Percentiles rank a stretch among this genome's conserved stretches.
phyloP scores from a whole-genome alignment of 2,888 invertebrate genomes.

The Listrodromus nycthemerus region DNA sequence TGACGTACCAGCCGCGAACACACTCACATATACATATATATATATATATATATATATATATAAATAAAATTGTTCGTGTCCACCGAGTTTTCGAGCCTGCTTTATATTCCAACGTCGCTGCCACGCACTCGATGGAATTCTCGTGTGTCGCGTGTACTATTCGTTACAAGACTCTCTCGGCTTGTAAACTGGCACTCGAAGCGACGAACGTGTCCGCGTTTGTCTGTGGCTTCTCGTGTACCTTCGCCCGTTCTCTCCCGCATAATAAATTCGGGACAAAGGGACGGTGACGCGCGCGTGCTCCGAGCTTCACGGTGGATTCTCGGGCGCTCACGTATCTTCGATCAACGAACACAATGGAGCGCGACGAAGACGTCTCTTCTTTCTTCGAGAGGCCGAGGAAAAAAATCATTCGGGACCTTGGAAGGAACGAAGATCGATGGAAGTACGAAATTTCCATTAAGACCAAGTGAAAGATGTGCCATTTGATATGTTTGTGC shows the following conservation, averaged over 20 bases:
- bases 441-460: neutral
- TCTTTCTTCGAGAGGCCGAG: neutral
- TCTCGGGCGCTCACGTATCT: constrained; percentile 22
- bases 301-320: neutral
- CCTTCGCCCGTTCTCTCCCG: constrained; percentile 29
- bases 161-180: constrained; percentile 31
- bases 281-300: constrained; percentile 1
- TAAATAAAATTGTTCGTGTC: neutral
- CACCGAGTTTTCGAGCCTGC: constrained; percentile 14
- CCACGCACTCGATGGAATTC: constrained; percentile 28
- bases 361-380: neutral
- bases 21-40: neutral
- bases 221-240: constrained; percentile 2
- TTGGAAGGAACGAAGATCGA: constrained; percentile 1
- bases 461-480: no score
- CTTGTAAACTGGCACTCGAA: constrained; percentile 6
- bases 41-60: neutral
- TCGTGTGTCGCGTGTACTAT: constrained; percentile 15
- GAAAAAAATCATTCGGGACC: neutral
- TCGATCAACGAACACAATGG: constrained; percentile 22
- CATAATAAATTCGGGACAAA: constrained; percentile 59
- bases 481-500: no score
- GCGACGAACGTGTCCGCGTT: constrained; percentile 1
- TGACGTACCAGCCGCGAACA: neutral
- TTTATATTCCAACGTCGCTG: constrained; percentile 38